A percentile compares a stretch with the other conserved stretches of the same genome.
These are phyloP conservation scores for Tiliacea citrago DNA, from an alignment of 2,888 invertebrate species.

Conservation along the genomic window DNA sequence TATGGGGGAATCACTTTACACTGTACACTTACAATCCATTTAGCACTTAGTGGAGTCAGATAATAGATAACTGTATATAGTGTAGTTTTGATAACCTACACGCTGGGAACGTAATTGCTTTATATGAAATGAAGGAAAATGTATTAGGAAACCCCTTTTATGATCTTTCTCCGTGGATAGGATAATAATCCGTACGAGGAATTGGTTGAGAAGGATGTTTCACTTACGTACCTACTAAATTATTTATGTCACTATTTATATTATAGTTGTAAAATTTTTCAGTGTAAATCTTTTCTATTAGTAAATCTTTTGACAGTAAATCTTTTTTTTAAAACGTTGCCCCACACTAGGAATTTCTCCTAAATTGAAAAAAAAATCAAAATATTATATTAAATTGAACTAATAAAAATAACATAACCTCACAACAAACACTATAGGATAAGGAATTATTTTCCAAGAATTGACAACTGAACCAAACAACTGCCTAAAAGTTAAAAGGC, in stretches of 20 bases:
- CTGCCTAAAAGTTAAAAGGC: not conserved
- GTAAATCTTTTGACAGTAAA: too few relatives aligned
- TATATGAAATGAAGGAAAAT: conserved; percentile 27
- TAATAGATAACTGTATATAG: conserved; percentile 28
- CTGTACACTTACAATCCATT: conserved; percentile 57
- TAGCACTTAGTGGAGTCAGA: conserved; percentile 56
- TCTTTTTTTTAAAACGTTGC: too few relatives aligned
- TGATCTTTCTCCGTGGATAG: conserved; percentile 2
- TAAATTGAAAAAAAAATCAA: too few relatives aligned
- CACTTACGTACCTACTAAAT: not conserved
- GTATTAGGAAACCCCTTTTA: conserved; percentile 18
- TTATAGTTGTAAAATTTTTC: too few relatives aligned
- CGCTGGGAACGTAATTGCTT: conserved; percentile 32
- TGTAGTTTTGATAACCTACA: conserved; percentile 46
- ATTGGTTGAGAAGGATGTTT: not conserved
- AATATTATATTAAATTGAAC: too few relatives aligned
- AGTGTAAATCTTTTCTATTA: too few relatives aligned
- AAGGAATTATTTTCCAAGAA: too few relatives aligned
- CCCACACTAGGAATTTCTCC: too few relatives aligned
- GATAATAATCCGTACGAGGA: not conserved
- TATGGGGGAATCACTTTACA: conserved; percentile 53
- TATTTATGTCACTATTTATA: not conserved
- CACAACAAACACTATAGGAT: not conserved
- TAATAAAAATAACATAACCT: too few relatives aligned
- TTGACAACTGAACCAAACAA: not conserved